Conservation (phyloP, 2,797 vertebrate genomes). For the Tarsius wallacei region DNA sequence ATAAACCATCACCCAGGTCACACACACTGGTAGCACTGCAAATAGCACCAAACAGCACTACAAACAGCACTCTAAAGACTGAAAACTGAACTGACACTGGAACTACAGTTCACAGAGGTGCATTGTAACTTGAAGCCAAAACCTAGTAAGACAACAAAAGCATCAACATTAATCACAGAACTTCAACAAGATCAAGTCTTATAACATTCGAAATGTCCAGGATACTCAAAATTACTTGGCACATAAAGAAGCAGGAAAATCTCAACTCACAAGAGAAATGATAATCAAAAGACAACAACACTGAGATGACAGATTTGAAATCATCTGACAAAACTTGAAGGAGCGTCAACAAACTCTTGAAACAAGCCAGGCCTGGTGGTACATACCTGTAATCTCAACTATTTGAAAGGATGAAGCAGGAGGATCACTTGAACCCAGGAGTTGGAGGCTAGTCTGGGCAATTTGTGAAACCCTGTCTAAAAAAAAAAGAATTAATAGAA, state of each 20-base stretch:
- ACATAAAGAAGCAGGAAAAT: neutral
- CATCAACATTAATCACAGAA: neutral
- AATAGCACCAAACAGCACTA: neutral
- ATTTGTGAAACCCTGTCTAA: neutral
- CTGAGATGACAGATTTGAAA: neutral
- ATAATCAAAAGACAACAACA: neutral
- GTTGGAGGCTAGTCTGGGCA: neutral
- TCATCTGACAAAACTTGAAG: slow-evolving; percentile 4
- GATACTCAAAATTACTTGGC: slow-evolving; percentile 12
- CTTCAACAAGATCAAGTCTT: neutral
- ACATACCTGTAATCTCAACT: neutral
- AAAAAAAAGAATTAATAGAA: neutral
- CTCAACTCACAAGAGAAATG: neutral
- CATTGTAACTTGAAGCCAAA: neutral
- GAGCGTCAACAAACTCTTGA: neutral
- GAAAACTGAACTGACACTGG: neutral
- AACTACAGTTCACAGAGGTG: neutral
- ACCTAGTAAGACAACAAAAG: neutral
- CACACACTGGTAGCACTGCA: neutral
- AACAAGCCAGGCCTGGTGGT: neutral
- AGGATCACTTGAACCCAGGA: neutral
- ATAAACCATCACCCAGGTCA: neutral
- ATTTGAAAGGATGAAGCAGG: neutral
- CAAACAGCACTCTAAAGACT: neutral
- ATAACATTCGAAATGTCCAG: neutral